A percentile compares a stretch with the other conserved stretches of the same genome.
Conservation (phyloP, 2,797 vertebrate species). For the Gallinago nigripennis region DNA sequence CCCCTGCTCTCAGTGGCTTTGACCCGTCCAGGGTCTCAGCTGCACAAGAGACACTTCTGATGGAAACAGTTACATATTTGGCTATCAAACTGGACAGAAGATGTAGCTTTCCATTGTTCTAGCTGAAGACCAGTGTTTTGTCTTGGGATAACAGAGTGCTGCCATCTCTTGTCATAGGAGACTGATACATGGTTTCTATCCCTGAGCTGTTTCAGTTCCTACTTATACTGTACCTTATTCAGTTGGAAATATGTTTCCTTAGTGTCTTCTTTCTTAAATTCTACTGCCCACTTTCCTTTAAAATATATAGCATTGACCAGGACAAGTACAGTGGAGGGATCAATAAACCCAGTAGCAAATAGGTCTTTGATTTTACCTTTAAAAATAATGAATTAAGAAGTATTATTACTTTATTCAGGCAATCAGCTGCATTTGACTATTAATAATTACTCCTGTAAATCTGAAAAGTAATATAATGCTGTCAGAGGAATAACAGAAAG, state of each 20-base stretch:
- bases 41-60: neutral
- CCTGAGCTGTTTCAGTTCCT: neutral
- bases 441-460: neutral
- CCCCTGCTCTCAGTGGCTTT: no score
- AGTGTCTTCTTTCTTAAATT: constrained; percentile 80
- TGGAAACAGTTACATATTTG: neutral
- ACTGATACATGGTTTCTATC: neutral
- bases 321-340: constrained; percentile 78
- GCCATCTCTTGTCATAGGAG: neutral
- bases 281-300: constrained; percentile 85
- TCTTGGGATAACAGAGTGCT: neutral
- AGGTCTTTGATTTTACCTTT: constrained; percentile 89
- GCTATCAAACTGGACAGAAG: neutral
- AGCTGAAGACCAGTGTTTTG: neutral
- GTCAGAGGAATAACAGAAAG: neutral
- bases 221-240: constrained; percentile 72
- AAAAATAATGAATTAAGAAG: neutral
- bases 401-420: neutral
- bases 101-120: neutral
- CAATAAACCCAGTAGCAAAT: constrained; percentile 78
- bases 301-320: constrained; percentile 92
- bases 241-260: constrained; percentile 83
- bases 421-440: neutral
- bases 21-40: neutral
- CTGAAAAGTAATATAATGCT: neutral